Conservation (phyloP, 2,888 invertebrate genomes). For the Melinaea marsaeus region DNA sequence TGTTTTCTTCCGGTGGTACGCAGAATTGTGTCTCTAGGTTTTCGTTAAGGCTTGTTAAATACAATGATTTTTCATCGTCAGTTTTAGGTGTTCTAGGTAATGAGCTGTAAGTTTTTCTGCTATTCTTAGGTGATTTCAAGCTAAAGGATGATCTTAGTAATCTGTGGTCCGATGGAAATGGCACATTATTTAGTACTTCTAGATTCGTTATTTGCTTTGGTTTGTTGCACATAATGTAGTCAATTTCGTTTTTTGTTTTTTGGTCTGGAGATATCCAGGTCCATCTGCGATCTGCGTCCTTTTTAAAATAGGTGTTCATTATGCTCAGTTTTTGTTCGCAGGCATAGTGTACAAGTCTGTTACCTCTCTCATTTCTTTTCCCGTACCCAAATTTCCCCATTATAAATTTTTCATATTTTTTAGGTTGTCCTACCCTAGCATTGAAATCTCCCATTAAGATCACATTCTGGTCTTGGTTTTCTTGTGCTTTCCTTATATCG, state of each 20-base stretch:
- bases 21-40: not conserved
- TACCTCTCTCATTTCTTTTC: too few species aligned
- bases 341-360: slow-evolving; percentile 19
- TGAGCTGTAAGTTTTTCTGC: not conserved
- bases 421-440: slow-evolving; percentile 2
- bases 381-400: not conserved
- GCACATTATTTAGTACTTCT: too few species aligned
- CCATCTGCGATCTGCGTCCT: slow-evolving; percentile 11
- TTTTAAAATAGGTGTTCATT: slow-evolving; percentile 24
- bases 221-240: slow-evolving; percentile 20
- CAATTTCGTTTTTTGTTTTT: slow-evolving; percentile 21
- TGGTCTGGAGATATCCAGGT: slow-evolving; percentile 20
- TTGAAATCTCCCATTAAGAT: not conserved
- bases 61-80: not conserved
- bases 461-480: slow-evolving; percentile 1
- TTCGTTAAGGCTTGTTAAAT: not conserved
- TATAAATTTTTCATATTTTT: not conserved
- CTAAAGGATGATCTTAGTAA: not conserved
- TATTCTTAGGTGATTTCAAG: not conserved
- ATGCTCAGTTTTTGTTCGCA: slow-evolving; percentile 22
- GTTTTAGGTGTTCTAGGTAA: not conserved
- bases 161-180: too few species aligned
- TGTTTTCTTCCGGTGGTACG: not conserved
- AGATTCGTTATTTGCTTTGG: not conserved
- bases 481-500: slow-evolving; percentile 4